Conservation (phyloP, 2,113 vertebrate genomes). For the Turdus rufiventris region DNA sequence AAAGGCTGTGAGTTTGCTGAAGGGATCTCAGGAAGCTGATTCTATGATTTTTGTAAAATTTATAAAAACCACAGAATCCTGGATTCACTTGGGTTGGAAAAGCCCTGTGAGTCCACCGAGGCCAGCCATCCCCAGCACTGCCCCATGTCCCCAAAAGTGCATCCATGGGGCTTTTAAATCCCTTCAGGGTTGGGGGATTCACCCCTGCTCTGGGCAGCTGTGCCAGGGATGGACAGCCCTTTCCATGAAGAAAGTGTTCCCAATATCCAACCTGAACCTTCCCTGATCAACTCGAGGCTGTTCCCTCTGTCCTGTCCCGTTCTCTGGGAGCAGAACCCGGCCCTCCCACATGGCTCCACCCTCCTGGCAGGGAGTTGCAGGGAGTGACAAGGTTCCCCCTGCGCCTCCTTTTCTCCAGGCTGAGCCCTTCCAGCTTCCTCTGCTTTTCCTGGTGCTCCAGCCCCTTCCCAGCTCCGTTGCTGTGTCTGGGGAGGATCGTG, state of each 20-base stretch:
- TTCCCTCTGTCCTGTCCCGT: background rate
- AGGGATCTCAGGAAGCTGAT: background rate
- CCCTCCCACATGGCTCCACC: too few species aligned
- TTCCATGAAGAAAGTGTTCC: background rate
- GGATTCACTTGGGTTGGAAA: background rate
- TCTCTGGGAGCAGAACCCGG: background rate
- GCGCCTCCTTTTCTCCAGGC: background rate
- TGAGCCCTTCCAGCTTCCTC: background rate
- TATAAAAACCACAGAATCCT: background rate
- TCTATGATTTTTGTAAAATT: background rate
- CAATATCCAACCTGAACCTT: background rate
- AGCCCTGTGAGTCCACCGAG: background rate
- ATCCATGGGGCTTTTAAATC: background rate
- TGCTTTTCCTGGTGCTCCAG: background rate
- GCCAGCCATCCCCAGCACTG: background rate
- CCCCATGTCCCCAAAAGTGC: rapidly evolving
- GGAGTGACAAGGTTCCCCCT: background rate
- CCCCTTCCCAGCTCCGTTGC: background rate
- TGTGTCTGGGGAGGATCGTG: rapidly evolving
- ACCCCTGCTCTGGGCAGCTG: background rate
- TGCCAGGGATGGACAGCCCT: background rate
- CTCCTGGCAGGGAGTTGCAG: background rate
- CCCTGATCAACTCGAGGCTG: background rate
- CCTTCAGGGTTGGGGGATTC: background rate
- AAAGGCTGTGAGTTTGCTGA: background rate